These are phyloP conservation scores for Melierax canorus DNA, from an alignment of 2,113 vertebrate genomes.

Conservation along the genomic window DNA sequence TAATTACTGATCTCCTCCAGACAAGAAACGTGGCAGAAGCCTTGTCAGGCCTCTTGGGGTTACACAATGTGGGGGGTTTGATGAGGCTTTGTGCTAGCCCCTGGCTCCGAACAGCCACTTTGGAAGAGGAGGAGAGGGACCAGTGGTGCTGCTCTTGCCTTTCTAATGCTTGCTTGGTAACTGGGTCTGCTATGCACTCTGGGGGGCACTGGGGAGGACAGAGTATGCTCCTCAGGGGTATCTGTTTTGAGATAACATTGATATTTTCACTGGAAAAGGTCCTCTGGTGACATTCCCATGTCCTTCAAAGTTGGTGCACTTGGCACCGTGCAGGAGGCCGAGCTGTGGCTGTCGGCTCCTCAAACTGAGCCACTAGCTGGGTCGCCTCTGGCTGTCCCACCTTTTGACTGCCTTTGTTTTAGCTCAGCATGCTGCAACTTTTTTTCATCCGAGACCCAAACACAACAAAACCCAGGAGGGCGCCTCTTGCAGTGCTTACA, in stretches of 20 bases:
- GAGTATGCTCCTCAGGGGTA: background rate
- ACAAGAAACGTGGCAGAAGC: background rate
- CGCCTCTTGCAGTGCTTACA: background rate
- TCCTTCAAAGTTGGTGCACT: background rate
- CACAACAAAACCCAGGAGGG: background rate
- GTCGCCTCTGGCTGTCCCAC: background rate
- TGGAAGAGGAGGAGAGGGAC: background rate
- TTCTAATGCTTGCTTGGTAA: background rate
- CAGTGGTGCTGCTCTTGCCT: background rate
- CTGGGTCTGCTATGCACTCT: background rate
- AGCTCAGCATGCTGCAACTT: background rate
- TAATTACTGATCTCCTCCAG: background rate
- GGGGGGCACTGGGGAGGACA: background rate
- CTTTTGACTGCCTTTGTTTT: background rate
- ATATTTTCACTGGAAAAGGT: background rate
- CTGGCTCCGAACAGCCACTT: background rate
- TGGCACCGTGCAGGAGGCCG: background rate
- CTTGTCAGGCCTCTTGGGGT: background rate
- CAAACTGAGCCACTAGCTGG: background rate
- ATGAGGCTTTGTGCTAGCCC: background rate
- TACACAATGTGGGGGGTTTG: rapidly evolving
- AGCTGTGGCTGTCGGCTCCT: background rate
- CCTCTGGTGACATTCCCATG: background rate
- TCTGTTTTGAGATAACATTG: background rate
- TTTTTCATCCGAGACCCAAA: background rate